Conservation (phyloP, 2,888 invertebrate species). For the Drosophila tanythrix region DNA sequence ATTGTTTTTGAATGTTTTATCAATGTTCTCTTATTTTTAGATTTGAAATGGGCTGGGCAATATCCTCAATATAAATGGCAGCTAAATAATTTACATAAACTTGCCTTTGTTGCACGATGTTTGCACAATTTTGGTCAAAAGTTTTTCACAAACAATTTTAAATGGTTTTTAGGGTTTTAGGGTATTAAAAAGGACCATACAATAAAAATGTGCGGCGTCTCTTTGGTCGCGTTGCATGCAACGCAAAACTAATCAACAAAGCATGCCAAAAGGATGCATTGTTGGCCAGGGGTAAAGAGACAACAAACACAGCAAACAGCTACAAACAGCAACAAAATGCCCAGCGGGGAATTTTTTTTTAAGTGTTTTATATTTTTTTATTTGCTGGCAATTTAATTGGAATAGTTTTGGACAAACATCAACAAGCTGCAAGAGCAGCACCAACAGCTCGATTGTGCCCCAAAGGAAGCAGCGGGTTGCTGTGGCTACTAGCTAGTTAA, state of each 20-base stretch:
- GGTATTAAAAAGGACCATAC: conserved; percentile 13
- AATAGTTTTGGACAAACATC: conserved; percentile 69
- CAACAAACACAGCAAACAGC: conserved; percentile 15
- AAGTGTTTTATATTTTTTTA: conserved; percentile 37
- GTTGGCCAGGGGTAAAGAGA: neutral
- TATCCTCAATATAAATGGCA: neutral
- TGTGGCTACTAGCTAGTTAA: neutral
- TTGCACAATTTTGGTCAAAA: neutral
- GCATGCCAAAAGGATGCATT: neutral
- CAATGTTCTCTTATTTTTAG: neutral
- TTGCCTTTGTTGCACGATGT: neutral
- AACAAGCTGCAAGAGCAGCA: conserved; percentile 39
- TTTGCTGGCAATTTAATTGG: conserved; percentile 62
- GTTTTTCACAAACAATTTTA: neutral
- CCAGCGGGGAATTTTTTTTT: conserved; percentile 40
- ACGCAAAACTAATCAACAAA: conserved; percentile 7
- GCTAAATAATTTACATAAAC: neutral
- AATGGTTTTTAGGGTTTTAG: conserved; percentile 1
- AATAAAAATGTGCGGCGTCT: conserved; percentile 29
- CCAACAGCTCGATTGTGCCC: conserved; percentile 11
- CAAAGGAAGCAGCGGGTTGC: conserved; percentile 6
- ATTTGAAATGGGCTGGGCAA: neutral
- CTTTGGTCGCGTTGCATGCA: conserved; percentile 41
- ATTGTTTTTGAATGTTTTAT: too few relatives aligned
- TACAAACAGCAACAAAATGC: conserved; percentile 40